A percentile compares a stretch with the other conserved stretches of the same genome.
phyloP scores from a whole-genome alignment of 2,113 vertebrate species.

The Cygnus buccinator region DNA sequence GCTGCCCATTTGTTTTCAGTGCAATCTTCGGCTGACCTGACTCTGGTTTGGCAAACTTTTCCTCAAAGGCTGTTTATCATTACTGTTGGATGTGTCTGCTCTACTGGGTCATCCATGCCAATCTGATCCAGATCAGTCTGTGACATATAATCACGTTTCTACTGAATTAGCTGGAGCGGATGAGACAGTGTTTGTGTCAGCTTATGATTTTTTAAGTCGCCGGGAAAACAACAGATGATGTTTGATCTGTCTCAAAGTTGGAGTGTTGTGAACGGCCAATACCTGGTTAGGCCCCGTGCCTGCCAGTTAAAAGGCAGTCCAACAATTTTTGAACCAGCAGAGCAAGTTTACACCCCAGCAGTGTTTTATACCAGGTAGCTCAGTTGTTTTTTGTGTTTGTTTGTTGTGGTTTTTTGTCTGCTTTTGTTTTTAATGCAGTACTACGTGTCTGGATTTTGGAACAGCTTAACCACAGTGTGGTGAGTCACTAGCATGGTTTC shows the following conservation, averaged over 20 bases:
- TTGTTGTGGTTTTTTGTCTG: no score
- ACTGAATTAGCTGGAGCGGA: neutral
- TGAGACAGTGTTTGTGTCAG: neutral
- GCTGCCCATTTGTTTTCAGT: neutral
- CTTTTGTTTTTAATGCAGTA: neutral
- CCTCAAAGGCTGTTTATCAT: accelerated
- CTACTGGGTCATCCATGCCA: neutral
- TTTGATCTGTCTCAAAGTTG: neutral
- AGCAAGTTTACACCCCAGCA: neutral
- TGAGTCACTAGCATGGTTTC: neutral
- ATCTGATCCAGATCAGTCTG: neutral
- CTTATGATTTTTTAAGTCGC: neutral
- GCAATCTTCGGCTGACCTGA: neutral
- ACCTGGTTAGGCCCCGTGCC: neutral
- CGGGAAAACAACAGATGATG: neutral
- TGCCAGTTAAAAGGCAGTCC: neutral
- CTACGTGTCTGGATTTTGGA: neutral
- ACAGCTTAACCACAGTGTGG: neutral
- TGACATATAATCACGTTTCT: neutral
- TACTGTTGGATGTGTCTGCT: neutral
- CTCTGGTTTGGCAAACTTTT: neutral
- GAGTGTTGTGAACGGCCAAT: neutral
- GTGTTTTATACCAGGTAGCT: neutral
- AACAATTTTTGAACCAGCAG: neutral
- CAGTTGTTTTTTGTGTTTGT: neutral